Evolutionary conservation across 2,797 vertebrate species (phyloP).

Genomic region (Percopsis omiscomaycus): DNA sequence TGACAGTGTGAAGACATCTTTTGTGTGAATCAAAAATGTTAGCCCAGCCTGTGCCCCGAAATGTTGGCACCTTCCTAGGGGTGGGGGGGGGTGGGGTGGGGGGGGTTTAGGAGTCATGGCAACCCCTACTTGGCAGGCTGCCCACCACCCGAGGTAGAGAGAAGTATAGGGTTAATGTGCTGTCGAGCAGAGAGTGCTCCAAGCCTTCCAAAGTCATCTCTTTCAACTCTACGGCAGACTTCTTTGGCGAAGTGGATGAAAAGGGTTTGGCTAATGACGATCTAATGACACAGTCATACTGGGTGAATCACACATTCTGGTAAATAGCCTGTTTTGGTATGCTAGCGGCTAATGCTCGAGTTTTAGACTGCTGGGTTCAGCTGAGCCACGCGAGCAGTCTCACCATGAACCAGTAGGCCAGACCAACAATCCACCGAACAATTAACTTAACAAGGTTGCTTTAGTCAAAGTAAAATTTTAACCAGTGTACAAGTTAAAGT

Average conservation of each 20-base stretch:
- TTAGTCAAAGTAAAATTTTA: too few relatives aligned
- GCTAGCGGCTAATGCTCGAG: background rate
- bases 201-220: conserved; percentile 88
- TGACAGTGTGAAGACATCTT: conserved; percentile 95
- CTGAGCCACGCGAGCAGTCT: background rate
- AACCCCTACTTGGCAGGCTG: conserved; percentile 93
- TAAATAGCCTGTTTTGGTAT: background rate
- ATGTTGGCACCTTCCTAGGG: conserved; percentile 89
- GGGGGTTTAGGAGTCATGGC: conserved; percentile 90
- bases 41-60: conserved; percentile 84
- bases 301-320: conserved; percentile 10
- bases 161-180: conserved; percentile 85
- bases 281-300: conserved; percentile 12
- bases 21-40: conserved; percentile 92
- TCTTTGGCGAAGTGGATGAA: conserved; percentile 57
- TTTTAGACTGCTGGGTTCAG: conserved; percentile 3
- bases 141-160: conserved; percentile 87
- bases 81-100: conserved; percentile 59
- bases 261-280: conserved; percentile 31
- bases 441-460: background rate
- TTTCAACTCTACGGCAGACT: conserved; percentile 52
- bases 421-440: conserved; percentile 1
- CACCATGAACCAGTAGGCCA: background rate
- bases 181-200: conserved; percentile 85
- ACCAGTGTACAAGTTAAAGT: too few relatives aligned